Percentiles rank a stretch among this genome's conserved stretches.
Conservation (phyloP, 2,888 invertebrate genomes). For the Bibio marci region DNA sequence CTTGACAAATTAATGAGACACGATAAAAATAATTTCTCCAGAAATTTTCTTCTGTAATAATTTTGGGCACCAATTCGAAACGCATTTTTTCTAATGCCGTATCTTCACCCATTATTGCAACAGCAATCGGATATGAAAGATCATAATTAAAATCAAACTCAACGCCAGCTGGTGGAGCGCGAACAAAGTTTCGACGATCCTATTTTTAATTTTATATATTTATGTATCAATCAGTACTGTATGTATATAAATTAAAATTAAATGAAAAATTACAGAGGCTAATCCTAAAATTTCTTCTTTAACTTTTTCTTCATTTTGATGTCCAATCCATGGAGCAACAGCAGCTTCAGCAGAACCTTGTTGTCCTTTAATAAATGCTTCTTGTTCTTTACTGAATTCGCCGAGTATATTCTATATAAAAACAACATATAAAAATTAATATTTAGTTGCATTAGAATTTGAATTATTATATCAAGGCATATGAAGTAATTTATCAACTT, state of each 20-base stretch:
- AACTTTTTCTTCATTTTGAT: constrained; percentile 81
- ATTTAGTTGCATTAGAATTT: too few species aligned
- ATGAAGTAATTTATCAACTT: too few species aligned
- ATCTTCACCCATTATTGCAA: constrained; percentile 88
- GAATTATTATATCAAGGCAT: too few species aligned
- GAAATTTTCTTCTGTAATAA: constrained; percentile 93
- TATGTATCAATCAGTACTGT: too few species aligned
- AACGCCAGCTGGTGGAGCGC: constrained; percentile 89
- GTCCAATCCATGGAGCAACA: constrained; percentile 88
- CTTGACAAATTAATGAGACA: constrained; percentile 94
- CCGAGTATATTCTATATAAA: constrained; percentile 74
- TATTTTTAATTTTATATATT: constrained; percentile 21
- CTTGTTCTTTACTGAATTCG: constrained; percentile 94
- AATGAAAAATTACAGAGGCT: constrained; percentile 48
- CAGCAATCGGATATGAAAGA: constrained; percentile 80
- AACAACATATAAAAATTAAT: too few species aligned
- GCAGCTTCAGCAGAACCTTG: constrained; percentile 49
- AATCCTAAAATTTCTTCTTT: constrained; percentile 91
- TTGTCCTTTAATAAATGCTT: constrained; percentile 85
- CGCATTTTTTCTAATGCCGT: constrained; percentile 95
- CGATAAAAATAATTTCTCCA: constrained; percentile 99
- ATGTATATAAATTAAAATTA: neutral
- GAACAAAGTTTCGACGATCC: constrained; percentile 94
- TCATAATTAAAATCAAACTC: constrained; percentile 93
- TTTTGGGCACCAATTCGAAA: constrained; percentile 98